Percentiles rank a stretch among this genome's conserved stretches.
Evolutionary conservation across 2,888 invertebrate species (phyloP).

Genomic region (Erpobdella octoculata): DNA sequence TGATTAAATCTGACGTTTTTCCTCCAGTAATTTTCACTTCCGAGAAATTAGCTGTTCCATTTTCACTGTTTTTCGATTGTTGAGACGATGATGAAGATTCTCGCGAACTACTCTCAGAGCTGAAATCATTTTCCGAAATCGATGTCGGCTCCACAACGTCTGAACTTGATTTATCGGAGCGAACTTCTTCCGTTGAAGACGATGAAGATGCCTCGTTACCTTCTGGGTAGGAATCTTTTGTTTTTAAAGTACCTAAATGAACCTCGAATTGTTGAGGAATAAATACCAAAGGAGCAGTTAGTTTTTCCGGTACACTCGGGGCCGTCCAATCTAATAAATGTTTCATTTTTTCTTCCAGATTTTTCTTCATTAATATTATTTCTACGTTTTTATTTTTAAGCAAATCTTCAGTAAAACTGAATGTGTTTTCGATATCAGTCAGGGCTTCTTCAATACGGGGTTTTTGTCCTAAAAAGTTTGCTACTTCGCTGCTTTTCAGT

Average conservation of each 20-base stretch:
- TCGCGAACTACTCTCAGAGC: background rate
- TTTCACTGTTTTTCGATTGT: background rate
- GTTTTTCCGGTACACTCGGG: slow-evolving; percentile 41
- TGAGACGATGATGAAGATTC: background rate
- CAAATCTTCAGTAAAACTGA: slow-evolving; percentile 47
- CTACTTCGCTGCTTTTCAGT: slow-evolving; percentile 43
- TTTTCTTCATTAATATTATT: slow-evolving; percentile 48
- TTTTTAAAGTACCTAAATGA: background rate
- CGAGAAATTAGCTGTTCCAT: too few relatives aligned
- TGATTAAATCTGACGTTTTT: too few relatives aligned
- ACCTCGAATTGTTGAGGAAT: background rate
- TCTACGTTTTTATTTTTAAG: slow-evolving; percentile 50
- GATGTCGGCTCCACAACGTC: background rate
- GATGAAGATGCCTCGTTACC: background rate
- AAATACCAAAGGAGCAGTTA: background rate
- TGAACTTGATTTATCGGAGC: background rate
- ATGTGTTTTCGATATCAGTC: slow-evolving; percentile 45
- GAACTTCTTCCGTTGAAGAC: background rate
- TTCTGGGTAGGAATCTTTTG: background rate
- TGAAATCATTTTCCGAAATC: background rate
- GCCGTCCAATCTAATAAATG: slow-evolving; percentile 42
- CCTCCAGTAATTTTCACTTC: too few relatives aligned
- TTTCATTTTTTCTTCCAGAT: slow-evolving; percentile 47
- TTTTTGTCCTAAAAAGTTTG: slow-evolving; percentile 45
- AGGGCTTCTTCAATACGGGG: slow-evolving; percentile 38